phyloP scores from a whole-genome alignment of 2,113 vertebrate species.

The Pseudorasbora parva region DNA sequence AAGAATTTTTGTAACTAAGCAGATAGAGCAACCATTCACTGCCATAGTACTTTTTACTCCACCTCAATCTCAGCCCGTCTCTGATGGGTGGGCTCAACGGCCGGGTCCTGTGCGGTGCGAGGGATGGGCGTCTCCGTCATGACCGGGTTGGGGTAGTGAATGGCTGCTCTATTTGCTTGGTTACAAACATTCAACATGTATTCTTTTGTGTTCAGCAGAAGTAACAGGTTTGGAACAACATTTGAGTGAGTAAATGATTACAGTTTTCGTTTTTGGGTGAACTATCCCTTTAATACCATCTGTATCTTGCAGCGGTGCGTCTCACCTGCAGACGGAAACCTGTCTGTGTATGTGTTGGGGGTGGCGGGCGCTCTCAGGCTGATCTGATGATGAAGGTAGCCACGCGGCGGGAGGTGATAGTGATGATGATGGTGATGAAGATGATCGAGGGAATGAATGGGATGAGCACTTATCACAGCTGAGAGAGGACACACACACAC shows the following conservation, averaged over 20 bases:
- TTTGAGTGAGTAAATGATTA: too few relatives aligned
- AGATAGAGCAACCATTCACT: too few relatives aligned
- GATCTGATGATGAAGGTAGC: slow-evolving; percentile 92
- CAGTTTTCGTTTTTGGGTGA: too few relatives aligned
- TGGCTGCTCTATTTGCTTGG: too few relatives aligned
- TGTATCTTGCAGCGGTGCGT: neutral
- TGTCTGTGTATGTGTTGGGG: slow-evolving; percentile 90
- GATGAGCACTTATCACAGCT: slow-evolving; percentile 99
- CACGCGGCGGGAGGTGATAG: slow-evolving; percentile 87
- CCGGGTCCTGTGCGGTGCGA: slow-evolving; percentile 90
- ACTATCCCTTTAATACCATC: too few relatives aligned
- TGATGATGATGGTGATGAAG: slow-evolving; percentile 89
- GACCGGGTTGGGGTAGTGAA: slow-evolving; percentile 93
- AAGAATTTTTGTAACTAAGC: too few relatives aligned
- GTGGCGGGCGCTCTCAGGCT: slow-evolving; percentile 83
- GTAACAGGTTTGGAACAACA: too few relatives aligned
- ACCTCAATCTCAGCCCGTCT: slow-evolving; percentile 82
- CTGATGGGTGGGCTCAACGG: slow-evolving; percentile 87
- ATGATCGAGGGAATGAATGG: slow-evolving; percentile 99
- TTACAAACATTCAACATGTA: too few relatives aligned
- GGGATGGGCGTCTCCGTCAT: slow-evolving; percentile 98
- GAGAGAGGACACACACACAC: slow-evolving; percentile 71
- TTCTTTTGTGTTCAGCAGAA: too few relatives aligned
- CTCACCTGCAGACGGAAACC: slow-evolving; percentile 95
- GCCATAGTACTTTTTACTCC: too few relatives aligned